These are phyloP conservation scores for Ooceraea biroi DNA, from an alignment of 1,140 invertebrate genomes.

Conservation along the genomic window DNA sequence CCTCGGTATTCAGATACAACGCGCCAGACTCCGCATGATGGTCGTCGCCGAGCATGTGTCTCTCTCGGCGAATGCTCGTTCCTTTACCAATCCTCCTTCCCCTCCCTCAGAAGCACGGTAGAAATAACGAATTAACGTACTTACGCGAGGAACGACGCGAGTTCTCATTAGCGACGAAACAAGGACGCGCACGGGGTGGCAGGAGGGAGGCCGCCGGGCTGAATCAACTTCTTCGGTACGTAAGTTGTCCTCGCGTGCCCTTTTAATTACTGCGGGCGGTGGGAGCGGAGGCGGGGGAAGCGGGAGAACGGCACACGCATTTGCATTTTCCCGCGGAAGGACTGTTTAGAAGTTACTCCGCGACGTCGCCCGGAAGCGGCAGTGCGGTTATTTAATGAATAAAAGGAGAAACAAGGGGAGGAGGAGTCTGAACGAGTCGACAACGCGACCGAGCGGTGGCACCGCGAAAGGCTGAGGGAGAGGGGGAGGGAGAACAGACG, in stretches of 20 bases:
- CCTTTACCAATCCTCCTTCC: too few relatives aligned
- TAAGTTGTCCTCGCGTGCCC: constrained; percentile 65
- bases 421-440: constrained; percentile 13
- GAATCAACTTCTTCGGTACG: constrained; percentile 60
- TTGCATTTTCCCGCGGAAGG: constrained; percentile 79
- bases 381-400: constrained; percentile 76
- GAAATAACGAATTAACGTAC: constrained; percentile 53
- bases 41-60: neutral
- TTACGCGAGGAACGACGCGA: constrained; percentile 49
- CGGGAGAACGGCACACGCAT: constrained; percentile 56
- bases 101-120: neutral
- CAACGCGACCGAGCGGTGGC: neutral
- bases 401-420: constrained; percentile 67
- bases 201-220: neutral
- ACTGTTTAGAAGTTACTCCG: constrained; percentile 74
- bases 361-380: constrained; percentile 60
- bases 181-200: neutral
- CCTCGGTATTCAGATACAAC: too few relatives aligned
- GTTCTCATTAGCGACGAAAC: constrained; percentile 59
- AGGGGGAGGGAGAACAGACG: neutral
- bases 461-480: neutral
- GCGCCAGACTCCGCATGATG: neutral
- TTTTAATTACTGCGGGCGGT: constrained; percentile 69
- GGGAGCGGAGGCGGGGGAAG: neutral
- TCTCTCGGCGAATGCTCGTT: neutral